Percentiles rank a stretch among this genome's conserved stretches.
Conservation (phyloP, 1,140 invertebrate genomes). For the Heliconius nattereri region DNA sequence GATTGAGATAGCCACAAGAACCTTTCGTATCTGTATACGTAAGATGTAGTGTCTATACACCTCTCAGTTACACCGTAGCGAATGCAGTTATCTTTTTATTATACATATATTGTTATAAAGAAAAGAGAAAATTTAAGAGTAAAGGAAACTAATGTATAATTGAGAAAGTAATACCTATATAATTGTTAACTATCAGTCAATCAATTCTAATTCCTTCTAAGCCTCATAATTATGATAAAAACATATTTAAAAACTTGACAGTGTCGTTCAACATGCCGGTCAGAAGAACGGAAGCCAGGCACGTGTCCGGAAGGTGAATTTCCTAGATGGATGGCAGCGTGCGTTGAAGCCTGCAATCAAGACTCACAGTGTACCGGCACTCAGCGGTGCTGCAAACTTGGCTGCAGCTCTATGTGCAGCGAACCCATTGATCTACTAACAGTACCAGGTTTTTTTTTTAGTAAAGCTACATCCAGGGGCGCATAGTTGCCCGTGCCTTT, state of each 20-base stretch:
- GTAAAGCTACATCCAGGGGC: too few relatives aligned
- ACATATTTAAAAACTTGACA: conserved; percentile 33
- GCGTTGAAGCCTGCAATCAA: conserved; percentile 82
- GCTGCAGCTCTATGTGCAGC: conserved; percentile 84
- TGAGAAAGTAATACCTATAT: too few relatives aligned
- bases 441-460: conserved; percentile 69
- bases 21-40: too few relatives aligned
- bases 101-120: too few relatives aligned
- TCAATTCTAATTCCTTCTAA: too few relatives aligned
- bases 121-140: too few relatives aligned
- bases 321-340: conserved; percentile 82
- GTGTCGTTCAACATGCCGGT: conserved; percentile 66
- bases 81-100: too few relatives aligned
- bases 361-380: conserved; percentile 85
- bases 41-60: background rate
- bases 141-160: too few relatives aligned
- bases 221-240: background rate
- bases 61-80: background rate
- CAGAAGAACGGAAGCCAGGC: conserved; percentile 68
- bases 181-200: too few relatives aligned
- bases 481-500: too few relatives aligned
- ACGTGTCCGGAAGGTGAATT: conserved; percentile 66
- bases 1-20: background rate
- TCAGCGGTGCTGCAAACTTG: conserved; percentile 84
- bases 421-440: conserved; percentile 81